Evolutionary conservation across 2,888 invertebrate genomes (phyloP).

Genomic region (Drosophila trichaetosa): DNA sequence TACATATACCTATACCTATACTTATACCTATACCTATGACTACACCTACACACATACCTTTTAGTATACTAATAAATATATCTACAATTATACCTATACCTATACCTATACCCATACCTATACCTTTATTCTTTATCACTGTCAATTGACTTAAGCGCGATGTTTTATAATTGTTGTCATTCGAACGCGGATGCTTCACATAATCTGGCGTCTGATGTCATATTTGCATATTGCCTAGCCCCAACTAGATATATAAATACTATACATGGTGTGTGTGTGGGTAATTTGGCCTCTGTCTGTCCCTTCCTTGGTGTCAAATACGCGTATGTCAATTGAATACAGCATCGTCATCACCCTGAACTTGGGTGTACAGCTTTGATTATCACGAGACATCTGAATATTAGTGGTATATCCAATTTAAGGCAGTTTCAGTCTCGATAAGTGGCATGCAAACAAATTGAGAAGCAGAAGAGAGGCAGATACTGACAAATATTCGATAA

Average conservation of each 20-base stretch:
- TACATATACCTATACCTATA: no score
- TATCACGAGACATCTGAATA: conserved; percentile 16
- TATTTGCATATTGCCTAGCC: conserved; percentile 2
- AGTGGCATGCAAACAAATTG: conserved; percentile 19
- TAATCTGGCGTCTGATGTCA: conserved; percentile 10
- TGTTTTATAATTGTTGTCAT: conserved; percentile 13
- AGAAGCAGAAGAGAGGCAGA: background rate
- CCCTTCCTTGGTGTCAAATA: background rate
- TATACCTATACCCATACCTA: background rate
- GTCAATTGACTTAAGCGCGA: conserved; percentile 46
- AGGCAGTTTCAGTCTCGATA: conserved; percentile 18
- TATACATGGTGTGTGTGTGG: background rate
- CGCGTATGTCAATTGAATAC: conserved; percentile 4
- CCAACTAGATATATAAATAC: conserved; percentile 5
- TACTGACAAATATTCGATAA: background rate
- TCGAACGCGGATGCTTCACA: conserved; percentile 5
- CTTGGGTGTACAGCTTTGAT: conserved; percentile 30
- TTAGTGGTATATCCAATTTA: conserved; percentile 21
- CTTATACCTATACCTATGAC: background rate
- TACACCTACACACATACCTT: background rate
- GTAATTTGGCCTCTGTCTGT: background rate
- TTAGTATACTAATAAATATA: background rate
- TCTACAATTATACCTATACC: background rate
- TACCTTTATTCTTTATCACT: conserved; percentile 4
- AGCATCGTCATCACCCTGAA: conserved; percentile 32